Evolutionary conservation across 2,113 vertebrate species (phyloP).

Genomic region (Heteronetta atricapilla): DNA sequence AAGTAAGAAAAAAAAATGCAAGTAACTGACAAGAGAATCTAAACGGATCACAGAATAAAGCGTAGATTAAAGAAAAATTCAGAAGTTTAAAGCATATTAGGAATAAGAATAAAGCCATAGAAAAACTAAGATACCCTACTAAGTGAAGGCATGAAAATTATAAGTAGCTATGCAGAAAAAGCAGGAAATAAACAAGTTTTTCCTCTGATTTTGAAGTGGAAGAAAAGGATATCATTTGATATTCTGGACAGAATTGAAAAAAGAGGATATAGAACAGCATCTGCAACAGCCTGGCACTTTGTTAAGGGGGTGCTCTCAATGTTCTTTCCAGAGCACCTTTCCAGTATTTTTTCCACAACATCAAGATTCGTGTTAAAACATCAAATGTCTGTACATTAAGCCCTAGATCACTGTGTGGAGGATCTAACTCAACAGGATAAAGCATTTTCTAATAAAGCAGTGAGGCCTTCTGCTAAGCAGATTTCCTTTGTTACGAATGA

Average conservation of each 20-base stretch:
- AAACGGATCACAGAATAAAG: neutral
- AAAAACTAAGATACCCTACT: neutral
- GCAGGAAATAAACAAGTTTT: neutral
- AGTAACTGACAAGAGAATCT: neutral
- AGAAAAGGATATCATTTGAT: neutral
- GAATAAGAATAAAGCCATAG: neutral
- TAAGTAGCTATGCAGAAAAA: neutral
- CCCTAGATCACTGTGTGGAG: neutral
- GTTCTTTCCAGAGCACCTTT: neutral
- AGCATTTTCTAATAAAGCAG: neutral
- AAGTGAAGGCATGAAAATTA: neutral
- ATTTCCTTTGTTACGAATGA: neutral
- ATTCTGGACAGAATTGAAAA: neutral
- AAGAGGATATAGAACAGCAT: neutral
- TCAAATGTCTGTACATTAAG: neutral
- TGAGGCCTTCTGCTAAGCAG: neutral
- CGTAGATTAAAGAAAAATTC: neutral
- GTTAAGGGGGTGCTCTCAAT: neutral
- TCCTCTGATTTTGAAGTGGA: neutral
- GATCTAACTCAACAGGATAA: neutral
- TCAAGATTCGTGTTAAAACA: neutral
- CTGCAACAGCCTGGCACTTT: neutral
- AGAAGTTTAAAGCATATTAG: neutral
- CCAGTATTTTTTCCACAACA: neutral
- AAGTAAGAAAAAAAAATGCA: neutral